Evolutionary conservation across 2,888 invertebrate genomes (phyloP).

Genomic region (Philopedon plagiatum): DNA sequence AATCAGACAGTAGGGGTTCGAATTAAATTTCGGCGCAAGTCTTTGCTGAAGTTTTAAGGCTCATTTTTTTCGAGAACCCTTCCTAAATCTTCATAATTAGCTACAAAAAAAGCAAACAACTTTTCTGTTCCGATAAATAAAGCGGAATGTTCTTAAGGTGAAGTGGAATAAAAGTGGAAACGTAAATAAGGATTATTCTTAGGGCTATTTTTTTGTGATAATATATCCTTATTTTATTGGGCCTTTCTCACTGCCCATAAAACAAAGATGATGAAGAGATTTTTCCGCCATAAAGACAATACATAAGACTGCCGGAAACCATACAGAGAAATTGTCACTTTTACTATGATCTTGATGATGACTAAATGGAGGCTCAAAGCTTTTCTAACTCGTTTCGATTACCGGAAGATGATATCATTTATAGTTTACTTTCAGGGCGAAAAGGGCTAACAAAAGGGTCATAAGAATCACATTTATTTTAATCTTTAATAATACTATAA

Average conservation of each 20-base stretch:
- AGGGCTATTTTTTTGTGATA: slow-evolving; percentile 28
- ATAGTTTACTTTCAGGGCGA: neutral
- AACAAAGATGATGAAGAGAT: slow-evolving; percentile 35
- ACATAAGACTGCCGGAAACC: neutral
- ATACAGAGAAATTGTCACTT: slow-evolving; percentile 25
- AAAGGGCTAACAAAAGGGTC: neutral
- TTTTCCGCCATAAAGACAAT: slow-evolving; percentile 16
- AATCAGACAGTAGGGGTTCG: too few relatives aligned
- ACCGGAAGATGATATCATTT: neutral
- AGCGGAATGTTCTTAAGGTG: neutral
- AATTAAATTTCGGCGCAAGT: too few relatives aligned
- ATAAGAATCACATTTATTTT: neutral
- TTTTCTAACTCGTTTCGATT: slow-evolving; percentile 1
- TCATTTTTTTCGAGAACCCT: neutral
- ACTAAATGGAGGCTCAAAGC: neutral
- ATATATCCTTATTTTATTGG: slow-evolving; percentile 35
- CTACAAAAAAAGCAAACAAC: neutral
- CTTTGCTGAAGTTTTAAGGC: neutral
- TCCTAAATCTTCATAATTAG: slow-evolving; percentile 12
- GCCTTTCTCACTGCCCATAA: slow-evolving; percentile 22
- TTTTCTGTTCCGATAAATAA: neutral
- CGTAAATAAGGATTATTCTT: slow-evolving; percentile 26
- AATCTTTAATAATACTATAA: too few relatives aligned
- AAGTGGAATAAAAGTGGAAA: slow-evolving; percentile 13
- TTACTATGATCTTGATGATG: slow-evolving; percentile 2